These are phyloP conservation scores for Tortrix viridana DNA, from an alignment of 2,888 invertebrate genomes.

Conservation along the genomic window DNA sequence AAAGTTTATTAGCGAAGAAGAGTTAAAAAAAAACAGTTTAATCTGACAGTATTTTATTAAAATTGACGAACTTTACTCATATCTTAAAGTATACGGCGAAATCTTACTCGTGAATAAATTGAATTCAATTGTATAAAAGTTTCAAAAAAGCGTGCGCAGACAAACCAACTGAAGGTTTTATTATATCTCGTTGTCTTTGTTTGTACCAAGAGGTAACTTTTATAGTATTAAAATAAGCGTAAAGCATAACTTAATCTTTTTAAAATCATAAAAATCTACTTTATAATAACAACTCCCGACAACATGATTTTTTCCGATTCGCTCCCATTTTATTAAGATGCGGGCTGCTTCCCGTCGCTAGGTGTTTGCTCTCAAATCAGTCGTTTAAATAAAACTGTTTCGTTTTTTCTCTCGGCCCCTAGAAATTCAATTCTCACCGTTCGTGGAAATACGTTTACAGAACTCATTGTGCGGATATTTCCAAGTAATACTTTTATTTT, in stretches of 20 bases:
- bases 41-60: no score
- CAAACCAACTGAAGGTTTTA: no score
- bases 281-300: conserved; percentile 12
- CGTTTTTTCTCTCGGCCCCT: conserved; percentile 61
- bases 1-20: no score
- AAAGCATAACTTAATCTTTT: neutral
- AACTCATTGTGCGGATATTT: conserved; percentile 54
- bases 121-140: no score
- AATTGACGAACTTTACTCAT: no score
- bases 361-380: conserved; percentile 80
- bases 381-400: conserved; percentile 77
- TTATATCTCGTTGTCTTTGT: no score
- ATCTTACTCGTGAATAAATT: no score
- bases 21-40: no score
- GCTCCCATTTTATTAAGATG: conserved; percentile 56
- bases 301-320: conserved; percentile 25
- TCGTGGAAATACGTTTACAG: conserved; percentile 65
- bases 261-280: neutral
- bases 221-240: no score
- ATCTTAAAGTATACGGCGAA: no score
- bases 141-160: no score
- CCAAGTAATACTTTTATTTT: conserved; percentile 41
- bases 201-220: no score
- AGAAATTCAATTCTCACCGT: conserved; percentile 68
- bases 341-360: conserved; percentile 58